Conservation (phyloP, 2,888 invertebrate species). For the Myopa tessellatipennis region DNA sequence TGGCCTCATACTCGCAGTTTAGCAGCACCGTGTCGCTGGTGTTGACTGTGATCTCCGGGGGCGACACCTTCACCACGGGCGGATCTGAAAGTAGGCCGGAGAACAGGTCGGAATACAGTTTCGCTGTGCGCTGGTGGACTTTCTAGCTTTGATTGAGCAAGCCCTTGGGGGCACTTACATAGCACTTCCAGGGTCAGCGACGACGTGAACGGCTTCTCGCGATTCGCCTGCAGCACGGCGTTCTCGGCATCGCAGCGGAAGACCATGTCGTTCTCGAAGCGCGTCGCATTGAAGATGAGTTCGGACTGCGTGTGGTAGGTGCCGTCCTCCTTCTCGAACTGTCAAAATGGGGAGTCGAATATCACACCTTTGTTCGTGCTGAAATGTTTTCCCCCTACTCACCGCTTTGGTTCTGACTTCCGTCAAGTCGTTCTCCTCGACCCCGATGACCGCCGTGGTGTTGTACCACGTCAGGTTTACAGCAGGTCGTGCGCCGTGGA, state of each 20-base stretch:
- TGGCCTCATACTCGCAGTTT: conserved; percentile 86
- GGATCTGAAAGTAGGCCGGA: conserved; percentile 74
- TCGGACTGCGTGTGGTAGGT: conserved; percentile 84
- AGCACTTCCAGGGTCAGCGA: conserved; percentile 82
- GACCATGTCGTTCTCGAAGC: conserved; percentile 82
- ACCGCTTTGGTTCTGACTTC: conserved; percentile 69
- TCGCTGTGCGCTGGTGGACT: not conserved
- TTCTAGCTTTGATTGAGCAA: not conserved
- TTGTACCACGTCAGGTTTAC: conserved; percentile 90
- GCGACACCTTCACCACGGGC: conserved; percentile 82
- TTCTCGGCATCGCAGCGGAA: conserved; percentile 87
- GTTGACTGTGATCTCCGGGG: conserved; percentile 81
- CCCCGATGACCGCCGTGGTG: conserved; percentile 70
- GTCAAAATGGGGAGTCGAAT: conserved; percentile 65
- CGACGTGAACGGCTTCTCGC: conserved; percentile 80
- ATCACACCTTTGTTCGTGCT: not conserved
- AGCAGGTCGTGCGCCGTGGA: conserved; percentile 84
- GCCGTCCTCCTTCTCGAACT: conserved; percentile 73
- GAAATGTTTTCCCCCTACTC: conserved; percentile 56
- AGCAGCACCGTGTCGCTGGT: conserved; percentile 81
- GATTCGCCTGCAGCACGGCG: conserved; percentile 78
- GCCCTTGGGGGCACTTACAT: conserved; percentile 75
- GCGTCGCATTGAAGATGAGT: conserved; percentile 81
- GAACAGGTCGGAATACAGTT: conserved; percentile 15
- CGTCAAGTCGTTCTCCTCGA: conserved; percentile 60